phyloP scores from a whole-genome alignment of 2,888 invertebrate species.

The Myopa tessellatipennis region DNA sequence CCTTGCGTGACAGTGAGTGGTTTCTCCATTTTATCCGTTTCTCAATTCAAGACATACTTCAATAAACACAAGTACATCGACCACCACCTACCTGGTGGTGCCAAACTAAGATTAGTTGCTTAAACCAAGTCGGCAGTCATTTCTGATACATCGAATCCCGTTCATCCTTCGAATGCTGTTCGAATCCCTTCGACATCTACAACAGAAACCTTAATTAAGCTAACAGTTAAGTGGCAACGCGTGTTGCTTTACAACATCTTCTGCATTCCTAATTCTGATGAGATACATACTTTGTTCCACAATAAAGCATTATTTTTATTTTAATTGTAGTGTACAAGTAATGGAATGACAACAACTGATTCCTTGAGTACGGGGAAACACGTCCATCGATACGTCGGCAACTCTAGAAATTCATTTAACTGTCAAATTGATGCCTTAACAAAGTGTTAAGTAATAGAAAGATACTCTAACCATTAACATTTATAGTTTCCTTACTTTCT shows the following conservation, averaged over 20 bases:
- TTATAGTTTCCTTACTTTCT: no score
- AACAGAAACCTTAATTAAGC: slow-evolving; percentile 56
- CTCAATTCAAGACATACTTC: slow-evolving; percentile 41
- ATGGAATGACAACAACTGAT: background rate
- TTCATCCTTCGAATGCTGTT: background rate
- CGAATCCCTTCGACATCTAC: slow-evolving; percentile 34
- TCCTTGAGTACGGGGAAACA: slow-evolving; percentile 7
- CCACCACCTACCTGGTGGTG: background rate
- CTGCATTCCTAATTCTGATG: slow-evolving; percentile 57
- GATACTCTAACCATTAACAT: no score
- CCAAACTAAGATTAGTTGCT: background rate
- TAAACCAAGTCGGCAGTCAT: background rate
- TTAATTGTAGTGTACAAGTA: slow-evolving; percentile 44
- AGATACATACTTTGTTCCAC: slow-evolving; percentile 42
- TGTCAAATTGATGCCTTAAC: slow-evolving; percentile 40
- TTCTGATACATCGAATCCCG: no score
- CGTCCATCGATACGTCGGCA: slow-evolving; percentile 12
- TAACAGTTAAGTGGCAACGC: slow-evolving; percentile 30
- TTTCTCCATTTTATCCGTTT: slow-evolving; percentile 12
- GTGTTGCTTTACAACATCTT: slow-evolving; percentile 52
- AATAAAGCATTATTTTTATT: slow-evolving; percentile 44
- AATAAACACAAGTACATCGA: slow-evolving; percentile 40
- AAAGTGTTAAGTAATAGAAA: background rate
- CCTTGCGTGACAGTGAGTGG: slow-evolving; percentile 13
- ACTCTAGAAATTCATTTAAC: slow-evolving; percentile 26